Evolutionary conservation across 2,888 invertebrate species (phyloP).

Genomic region (Chloroclysta siterata): DNA sequence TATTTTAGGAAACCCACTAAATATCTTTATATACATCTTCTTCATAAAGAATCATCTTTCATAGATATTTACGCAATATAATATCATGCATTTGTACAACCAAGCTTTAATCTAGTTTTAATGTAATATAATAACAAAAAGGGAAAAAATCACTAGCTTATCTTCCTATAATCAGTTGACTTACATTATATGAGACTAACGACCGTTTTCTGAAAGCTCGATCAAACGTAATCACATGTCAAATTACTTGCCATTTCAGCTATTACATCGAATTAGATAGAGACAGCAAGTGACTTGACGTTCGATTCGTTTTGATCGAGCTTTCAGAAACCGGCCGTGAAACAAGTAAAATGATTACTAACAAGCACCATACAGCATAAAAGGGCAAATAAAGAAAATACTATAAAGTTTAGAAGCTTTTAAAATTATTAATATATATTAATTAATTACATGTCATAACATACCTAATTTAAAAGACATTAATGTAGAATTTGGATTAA

Average conservation of each 20-base stretch:
- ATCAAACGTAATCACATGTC: no score
- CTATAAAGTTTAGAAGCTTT: neutral
- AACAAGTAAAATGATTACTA: neutral
- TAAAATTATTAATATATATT: neutral
- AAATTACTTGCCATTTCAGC: no score
- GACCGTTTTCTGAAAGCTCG: no score
- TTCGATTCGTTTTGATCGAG: no score
- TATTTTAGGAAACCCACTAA: neutral
- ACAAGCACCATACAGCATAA: neutral
- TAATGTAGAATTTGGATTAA: no score
- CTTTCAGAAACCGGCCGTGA: no score
- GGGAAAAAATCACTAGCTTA: neutral
- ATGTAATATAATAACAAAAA: neutral
- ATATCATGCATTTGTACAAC: slow-evolving; percentile 4
- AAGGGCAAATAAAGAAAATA: neutral
- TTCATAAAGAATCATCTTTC: neutral
- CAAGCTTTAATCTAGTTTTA: neutral
- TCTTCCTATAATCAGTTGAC: neutral
- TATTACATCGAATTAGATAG: no score
- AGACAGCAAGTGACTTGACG: no score
- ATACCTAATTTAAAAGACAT: no score
- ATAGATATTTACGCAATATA: neutral
- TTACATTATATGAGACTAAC: neutral
- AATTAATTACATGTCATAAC: no score
- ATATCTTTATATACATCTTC: neutral